Conservation (phyloP, 2,797 vertebrate species). For the Schizopygopsis malacanthus region DNA sequence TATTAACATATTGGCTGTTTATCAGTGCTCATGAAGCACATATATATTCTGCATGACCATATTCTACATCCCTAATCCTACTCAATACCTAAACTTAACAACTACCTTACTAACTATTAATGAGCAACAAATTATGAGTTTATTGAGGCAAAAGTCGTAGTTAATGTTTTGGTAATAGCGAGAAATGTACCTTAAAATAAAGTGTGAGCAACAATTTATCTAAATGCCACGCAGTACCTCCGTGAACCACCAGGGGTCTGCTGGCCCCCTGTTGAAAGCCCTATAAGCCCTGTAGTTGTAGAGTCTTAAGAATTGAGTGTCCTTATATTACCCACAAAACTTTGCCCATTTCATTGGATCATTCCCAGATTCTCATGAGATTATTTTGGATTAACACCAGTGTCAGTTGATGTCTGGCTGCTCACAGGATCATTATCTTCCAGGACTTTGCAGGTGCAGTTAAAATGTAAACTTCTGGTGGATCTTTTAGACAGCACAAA, state of each 20-base stretch:
- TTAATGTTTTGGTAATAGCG: background rate
- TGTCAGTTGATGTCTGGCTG: conserved; percentile 11
- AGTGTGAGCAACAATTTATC: background rate
- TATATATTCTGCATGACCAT: too few species aligned
- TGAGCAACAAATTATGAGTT: background rate
- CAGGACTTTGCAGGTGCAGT: too few species aligned
- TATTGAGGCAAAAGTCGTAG: background rate
- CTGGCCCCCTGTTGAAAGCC: background rate
- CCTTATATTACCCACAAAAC: conserved; percentile 3
- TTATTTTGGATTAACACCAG: conserved; percentile 28
- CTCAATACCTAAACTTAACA: background rate
- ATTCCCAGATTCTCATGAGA: background rate
- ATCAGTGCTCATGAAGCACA: background rate
- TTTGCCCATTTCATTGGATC: conserved; percentile 7
- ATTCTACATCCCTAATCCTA: background rate
- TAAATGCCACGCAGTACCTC: background rate
- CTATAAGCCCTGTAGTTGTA: background rate
- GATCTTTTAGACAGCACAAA: background rate
- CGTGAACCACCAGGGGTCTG: background rate
- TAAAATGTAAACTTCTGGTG: conserved; percentile 18
- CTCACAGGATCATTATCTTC: conserved; percentile 31
- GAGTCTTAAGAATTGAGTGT: conserved; percentile 5
- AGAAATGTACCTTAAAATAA: background rate
- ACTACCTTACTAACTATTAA: background rate
- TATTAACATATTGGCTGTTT: background rate